Percentiles rank a stretch among this genome's conserved stretches.
Conservation (phyloP, 2,797 vertebrate species). For the Pipistrellus kuhlii region DNA sequence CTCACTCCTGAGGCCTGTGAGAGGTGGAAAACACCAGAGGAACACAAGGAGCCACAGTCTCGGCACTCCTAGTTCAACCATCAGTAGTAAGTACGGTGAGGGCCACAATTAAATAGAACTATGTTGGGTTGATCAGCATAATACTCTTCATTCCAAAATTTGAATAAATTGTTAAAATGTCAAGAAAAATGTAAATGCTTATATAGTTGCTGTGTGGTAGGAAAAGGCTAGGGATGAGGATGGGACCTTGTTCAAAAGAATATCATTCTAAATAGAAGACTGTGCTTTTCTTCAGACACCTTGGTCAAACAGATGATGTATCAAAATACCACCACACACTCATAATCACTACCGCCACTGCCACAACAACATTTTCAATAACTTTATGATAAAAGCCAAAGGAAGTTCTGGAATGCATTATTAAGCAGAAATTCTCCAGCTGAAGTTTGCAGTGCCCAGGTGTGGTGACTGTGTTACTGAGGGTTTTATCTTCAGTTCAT, state of each 20-base stretch:
- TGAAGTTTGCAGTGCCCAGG: background rate
- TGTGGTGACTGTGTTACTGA: background rate
- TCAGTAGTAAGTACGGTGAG: background rate
- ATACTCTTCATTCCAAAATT: background rate
- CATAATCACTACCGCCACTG: background rate
- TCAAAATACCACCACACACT: background rate
- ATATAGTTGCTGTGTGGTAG: background rate
- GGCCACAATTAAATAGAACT: background rate
- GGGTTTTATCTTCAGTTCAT: background rate
- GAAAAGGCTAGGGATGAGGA: background rate
- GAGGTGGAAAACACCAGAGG: background rate
- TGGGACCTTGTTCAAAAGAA: background rate
- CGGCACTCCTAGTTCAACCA: background rate
- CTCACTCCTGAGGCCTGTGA: background rate
- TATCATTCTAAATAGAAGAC: background rate
- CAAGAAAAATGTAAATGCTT: background rate
- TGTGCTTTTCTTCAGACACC: background rate
- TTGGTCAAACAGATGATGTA: background rate
- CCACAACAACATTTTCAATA: background rate
- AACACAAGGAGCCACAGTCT: background rate
- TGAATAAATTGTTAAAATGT: background rate
- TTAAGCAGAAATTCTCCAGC: background rate
- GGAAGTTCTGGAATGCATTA: background rate
- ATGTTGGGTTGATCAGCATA: background rate
- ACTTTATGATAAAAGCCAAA: background rate